A percentile compares a stretch with the other conserved stretches of the same genome.
These are phyloP conservation scores for Gallinago jamesoni DNA, from an alignment of 2,113 vertebrate species.

Conservation along the genomic window DNA sequence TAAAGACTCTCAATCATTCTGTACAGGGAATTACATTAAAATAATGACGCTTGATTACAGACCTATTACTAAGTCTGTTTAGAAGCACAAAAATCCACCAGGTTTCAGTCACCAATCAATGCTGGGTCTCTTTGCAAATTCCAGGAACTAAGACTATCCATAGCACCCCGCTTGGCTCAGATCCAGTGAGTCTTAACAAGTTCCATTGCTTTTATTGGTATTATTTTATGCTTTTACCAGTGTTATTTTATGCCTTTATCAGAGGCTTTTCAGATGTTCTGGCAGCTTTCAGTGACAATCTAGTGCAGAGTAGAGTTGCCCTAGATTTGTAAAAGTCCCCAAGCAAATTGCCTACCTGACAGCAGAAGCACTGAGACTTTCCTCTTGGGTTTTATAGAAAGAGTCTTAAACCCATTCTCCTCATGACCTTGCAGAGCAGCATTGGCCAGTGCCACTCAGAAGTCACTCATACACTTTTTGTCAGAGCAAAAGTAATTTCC, in stretches of 20 bases:
- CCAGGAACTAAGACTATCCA: not conserved
- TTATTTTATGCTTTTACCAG: not conserved
- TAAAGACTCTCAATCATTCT: not conserved
- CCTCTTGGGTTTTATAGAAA: not conserved
- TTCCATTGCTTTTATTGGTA: not conserved
- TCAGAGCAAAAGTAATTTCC: not conserved
- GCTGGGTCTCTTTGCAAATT: not conserved
- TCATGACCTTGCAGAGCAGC: not conserved
- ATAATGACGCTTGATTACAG: not conserved
- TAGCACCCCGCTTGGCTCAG: not conserved
- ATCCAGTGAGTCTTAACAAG: not conserved
- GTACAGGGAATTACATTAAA: not conserved
- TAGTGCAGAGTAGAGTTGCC: not conserved
- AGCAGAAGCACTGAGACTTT: not conserved
- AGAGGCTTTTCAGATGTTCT: not conserved
- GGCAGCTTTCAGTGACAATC: not conserved
- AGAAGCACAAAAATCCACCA: not conserved
- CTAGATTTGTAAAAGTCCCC: not conserved
- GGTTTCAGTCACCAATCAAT: accelerated
- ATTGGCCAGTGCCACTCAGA: not conserved
- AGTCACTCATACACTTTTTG: not conserved
- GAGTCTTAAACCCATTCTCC: not conserved
- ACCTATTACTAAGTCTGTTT: not conserved
- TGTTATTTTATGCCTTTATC: not conserved
- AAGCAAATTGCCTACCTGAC: not conserved